Conservation (phyloP, 2,888 invertebrate genomes). For the Diloba caeruleocephala region DNA sequence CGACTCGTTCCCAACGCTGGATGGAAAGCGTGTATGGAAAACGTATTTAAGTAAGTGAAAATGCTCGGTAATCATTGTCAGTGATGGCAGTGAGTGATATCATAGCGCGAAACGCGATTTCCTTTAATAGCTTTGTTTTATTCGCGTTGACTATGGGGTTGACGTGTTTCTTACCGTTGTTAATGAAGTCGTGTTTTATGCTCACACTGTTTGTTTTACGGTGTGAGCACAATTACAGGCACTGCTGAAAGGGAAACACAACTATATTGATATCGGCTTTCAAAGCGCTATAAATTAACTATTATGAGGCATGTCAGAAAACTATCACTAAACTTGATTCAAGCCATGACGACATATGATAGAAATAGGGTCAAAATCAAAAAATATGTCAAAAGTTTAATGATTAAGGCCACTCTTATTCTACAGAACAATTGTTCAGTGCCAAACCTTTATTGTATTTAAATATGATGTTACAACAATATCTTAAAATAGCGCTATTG, state of each 20-base stretch:
- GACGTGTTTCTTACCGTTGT: conserved; percentile 1
- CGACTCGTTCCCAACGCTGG: conserved; percentile 73
- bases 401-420: conserved; percentile 7
- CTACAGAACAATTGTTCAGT: conserved; percentile 25
- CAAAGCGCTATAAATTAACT: too few species aligned
- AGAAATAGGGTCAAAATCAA: too few species aligned
- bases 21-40: conserved; percentile 72
- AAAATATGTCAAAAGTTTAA: conserved; percentile 13
- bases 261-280: too few species aligned
- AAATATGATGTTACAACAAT: conserved; percentile 53
- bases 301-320: too few species aligned
- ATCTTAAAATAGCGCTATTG: conserved; percentile 44
- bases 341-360: too few species aligned
- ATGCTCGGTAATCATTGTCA: conserved; percentile 58
- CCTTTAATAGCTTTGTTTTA: conserved; percentile 23
- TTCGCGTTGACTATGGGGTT: conserved; percentile 13
- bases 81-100: conserved; percentile 21
- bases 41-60: conserved; percentile 73
- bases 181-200: neutral
- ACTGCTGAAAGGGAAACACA: neutral
- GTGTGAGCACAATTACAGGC: neutral
- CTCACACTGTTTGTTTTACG: conserved; percentile 9
- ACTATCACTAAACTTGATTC: too few species aligned
- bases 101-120: conserved; percentile 13
- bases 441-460: conserved; percentile 51